Percentiles rank a stretch among this genome's conserved stretches.
Evolutionary conservation across 2,797 vertebrate genomes (phyloP).

Genomic region (Rhyacichthys aspro): DNA sequence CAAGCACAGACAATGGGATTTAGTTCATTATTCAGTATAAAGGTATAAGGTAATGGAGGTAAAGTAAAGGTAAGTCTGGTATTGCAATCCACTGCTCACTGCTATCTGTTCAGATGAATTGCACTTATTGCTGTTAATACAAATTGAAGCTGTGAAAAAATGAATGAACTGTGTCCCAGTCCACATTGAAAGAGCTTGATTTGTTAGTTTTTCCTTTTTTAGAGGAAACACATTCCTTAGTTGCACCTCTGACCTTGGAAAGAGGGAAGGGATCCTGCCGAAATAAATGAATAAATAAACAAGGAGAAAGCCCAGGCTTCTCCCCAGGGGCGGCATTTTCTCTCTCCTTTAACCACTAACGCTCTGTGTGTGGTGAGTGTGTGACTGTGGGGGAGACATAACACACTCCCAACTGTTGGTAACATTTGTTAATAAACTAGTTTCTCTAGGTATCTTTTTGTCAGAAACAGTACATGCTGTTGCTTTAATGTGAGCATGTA

Average conservation of each 20-base stretch:
- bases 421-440: neutral
- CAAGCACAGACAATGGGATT: too few relatives aligned
- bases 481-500: neutral
- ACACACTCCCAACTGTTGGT: conserved; percentile 17
- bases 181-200: conserved; percentile 49
- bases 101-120: too few relatives aligned
- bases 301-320: conserved; percentile 49
- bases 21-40: too few relatives aligned
- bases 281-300: conserved; percentile 75
- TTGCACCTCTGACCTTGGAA: conserved; percentile 70
- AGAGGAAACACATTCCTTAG: conserved; percentile 76
- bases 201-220: conserved; percentile 63
- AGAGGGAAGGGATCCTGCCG: conserved; percentile 62
- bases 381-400: conserved; percentile 4
- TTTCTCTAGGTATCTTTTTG: too few relatives aligned
- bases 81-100: too few relatives aligned
- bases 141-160: conserved; percentile 15
- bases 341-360: conserved; percentile 10
- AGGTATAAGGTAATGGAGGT: too few relatives aligned
- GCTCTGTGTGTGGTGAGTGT: conserved; percentile 15
- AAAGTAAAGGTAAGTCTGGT: too few relatives aligned
- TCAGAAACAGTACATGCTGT: neutral
- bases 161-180: conserved; percentile 39
- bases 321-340: conserved; percentile 24
- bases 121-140: too few relatives aligned